Evolutionary conservation across 2,113 vertebrate genomes (phyloP), one percentile per base, ranked within the genome.

Genomic region (Ascaphus truei): DNA sequence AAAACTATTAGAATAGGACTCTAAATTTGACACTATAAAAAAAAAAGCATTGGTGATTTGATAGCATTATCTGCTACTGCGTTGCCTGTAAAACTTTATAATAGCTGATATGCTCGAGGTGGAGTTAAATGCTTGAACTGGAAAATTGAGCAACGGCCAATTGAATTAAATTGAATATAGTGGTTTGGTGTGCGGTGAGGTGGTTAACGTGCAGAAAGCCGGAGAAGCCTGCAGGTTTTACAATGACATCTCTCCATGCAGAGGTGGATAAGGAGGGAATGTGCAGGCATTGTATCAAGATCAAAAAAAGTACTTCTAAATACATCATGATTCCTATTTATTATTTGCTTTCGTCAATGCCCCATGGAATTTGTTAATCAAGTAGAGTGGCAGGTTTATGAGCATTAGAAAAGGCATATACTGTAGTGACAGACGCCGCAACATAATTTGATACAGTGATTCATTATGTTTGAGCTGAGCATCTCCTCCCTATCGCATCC

Each of bases 101-200:
- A 69, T 69, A 61, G 57, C 60, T 69, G 67, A 69, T 61, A 61
- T 69, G 56, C 45, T 60, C 34, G 56, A 69, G 67, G 67, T 69
- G 56, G 33, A 37, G 13, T 5, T 61, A 33, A 52, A 61, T 50
- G 57, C 57, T 58, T 69, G 56, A 69, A 69, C 67, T 61, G 67
- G 56, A 69, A 69, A 69, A 69, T 61, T 69, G 67, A 69, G 67
- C 56, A 69, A 69, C 47, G 33, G 47, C 45, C 67, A 69, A 69
- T 69, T 69, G 67, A 61, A 69, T 69, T 69, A 69, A 69, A 69
- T 69, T 61, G 67, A 61, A 69, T 52, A 47, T 69, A 61, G 67
- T 52, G 56, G 45, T 69, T 69, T 61, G 52, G 57, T 69, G 67
- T 61, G 55, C 67, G 52, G 56, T 16, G 67, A 69, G 57, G 67